Base-by-base conservation (phyloP, 2,113 vertebrate genomes). In the Leptosomus discolor region DNA sequence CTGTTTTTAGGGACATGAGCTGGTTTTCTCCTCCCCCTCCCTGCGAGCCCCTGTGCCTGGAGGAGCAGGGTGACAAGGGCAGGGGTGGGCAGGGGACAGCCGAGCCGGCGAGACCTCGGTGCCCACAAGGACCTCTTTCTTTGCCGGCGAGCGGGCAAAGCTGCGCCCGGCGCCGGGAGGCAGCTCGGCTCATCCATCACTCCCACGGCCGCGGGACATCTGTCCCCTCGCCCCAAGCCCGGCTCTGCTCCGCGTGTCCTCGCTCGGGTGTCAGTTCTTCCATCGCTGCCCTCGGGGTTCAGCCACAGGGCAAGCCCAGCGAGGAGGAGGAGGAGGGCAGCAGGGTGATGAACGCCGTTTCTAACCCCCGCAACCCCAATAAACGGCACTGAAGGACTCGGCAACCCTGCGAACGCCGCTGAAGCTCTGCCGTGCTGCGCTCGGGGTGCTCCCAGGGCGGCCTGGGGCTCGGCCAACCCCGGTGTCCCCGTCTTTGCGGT, bases 61-160 rank as follows among this genome's bases (percentile, higher is more conserved):
- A 58, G 79, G 53, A 90, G 81, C 9, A 0, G 86, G 86, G 90
- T 92, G 82, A 78, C 46, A 57, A 86, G 94, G 81, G 92, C 80
- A 56, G 64, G 77, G 65, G 60, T 8, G 4, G 45, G 46, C 70
- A 63, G 82, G 71, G 91, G 74, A 48, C 87, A 45, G 76, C 41
- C 3, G 11, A 75, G 85, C 30, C 8, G 6, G 21, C 15, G 12
- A 60, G 87, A 12, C 21, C 37, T 67, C 41, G 3, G 71, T 12
- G 6, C 60, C 77, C 67, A 93, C 88, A 94, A 96, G 77, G 70
- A 34, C 6, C 23, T 70, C 92, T 88, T 97, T 96, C 82, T 76
- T 79, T 27, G 21, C 74, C 6, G 7, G 37, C 4, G 15, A 39
- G 43, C 9, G 4, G 57, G 45, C 53, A 23, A 30, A 89, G 50